Conservation (phyloP, 2,113 vertebrate genomes). For the Cyanistes caeruleus region DNA sequence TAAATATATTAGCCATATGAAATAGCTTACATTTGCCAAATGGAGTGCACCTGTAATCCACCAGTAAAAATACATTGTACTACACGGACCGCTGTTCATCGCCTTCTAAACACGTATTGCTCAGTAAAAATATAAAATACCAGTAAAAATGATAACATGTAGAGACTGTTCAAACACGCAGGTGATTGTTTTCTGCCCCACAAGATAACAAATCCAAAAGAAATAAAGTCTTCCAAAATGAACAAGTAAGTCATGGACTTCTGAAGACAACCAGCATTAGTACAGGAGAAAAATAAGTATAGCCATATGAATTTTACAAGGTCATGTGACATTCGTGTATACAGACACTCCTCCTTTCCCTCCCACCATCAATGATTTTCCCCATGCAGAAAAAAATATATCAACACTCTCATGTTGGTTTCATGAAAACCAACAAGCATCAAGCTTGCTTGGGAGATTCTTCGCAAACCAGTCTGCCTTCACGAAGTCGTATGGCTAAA, state of each 20-base stretch:
- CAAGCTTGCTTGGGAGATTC: neutral
- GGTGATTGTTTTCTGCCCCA: neutral
- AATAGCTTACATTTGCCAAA: neutral
- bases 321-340: neutral
- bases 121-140: neutral
- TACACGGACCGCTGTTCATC: neutral
- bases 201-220: neutral
- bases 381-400: neutral
- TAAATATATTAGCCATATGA: neutral
- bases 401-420: too few relatives aligned
- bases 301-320: neutral
- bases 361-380: neutral
- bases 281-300: neutral
- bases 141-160: neutral
- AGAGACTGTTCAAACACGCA: neutral
- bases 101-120: neutral
- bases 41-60: neutral
- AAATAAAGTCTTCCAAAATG: neutral
- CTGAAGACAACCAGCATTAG: neutral
- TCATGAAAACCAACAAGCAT: neutral
- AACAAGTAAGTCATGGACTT: neutral
- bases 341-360: constrained; percentile 6
- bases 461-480: neutral
- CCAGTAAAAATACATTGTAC: neutral
- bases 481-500: neutral